Base-by-base conservation (phyloP, 1,140 invertebrate species). In the Pseudomyrmex flavicornis region DNA sequence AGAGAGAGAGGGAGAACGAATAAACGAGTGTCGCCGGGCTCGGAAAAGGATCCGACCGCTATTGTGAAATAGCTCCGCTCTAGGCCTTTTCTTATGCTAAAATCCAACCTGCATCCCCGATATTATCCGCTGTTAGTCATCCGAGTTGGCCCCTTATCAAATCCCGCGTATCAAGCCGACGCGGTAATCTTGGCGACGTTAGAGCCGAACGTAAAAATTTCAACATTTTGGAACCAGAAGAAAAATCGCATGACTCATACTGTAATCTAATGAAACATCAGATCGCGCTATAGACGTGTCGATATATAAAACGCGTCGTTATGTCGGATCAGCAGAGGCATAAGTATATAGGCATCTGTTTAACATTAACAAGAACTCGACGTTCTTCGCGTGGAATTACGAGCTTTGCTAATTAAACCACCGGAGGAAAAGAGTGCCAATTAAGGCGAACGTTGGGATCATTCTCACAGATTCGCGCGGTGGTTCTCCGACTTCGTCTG, bases 1-100 rank as follows among this genome's bases (percentile, higher is more conserved):
- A 35, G 5, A 35, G 26, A 35, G 35, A 35, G 5, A 35, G 26
- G 1, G 35, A 35, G 35, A 9, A 50, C 76, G 44, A 56, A 73
- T 54, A 69, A 56, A 83, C 76, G 68, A 70, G 69, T 65, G 79
- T 79, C 89, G 68, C 86, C 62, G 84, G 79, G 83, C 83, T 87
- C 85, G 66, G 69, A 79, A 80, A 88, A 63, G 74, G 46, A 59
- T 69, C 17, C 58, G n/a, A 66, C 61, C 54, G 83, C 86, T 83
- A 92, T 91, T 92, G 91, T 91, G 87, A 87, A 88, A 77, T 66
- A 59, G 69, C 82, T 84, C 66, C 77, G 82, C 35, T 35, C 35
- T 80, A 90, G 89, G 83, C 88, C 89, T 92, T 35, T 92, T 92
- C 89, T 91, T 91, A 92, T 91, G 90, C 90, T 91, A 91, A 92